A percentile compares a stretch with the other conserved stretches of the same genome.
Evolutionary conservation across 2,797 vertebrate genomes (phyloP).

Genomic region (Garrulus glandarius): DNA sequence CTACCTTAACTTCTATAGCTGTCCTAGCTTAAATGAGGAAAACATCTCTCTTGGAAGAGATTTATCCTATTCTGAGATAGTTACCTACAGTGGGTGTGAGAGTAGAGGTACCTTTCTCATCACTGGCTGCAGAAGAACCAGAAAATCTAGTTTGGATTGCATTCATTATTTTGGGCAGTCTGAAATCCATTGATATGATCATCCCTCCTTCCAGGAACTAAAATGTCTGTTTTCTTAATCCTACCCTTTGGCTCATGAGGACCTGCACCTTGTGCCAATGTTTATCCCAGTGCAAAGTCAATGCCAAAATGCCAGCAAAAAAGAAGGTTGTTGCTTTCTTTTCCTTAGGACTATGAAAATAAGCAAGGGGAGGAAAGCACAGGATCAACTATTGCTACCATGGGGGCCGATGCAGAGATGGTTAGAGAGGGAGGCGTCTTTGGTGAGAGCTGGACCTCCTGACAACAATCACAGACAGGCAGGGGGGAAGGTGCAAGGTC

Average conservation of each 20-base stretch:
- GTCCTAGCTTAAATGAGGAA: background rate
- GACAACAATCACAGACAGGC: background rate
- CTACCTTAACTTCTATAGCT: background rate
- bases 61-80: background rate
- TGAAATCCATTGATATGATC: background rate
- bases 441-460: background rate
- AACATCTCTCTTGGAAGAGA: background rate
- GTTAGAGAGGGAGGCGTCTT: background rate
- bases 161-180: background rate
- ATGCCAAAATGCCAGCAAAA: background rate
- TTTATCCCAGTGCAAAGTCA: background rate
- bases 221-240: background rate
- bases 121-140: background rate
- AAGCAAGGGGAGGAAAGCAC: background rate
- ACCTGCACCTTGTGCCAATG: background rate
- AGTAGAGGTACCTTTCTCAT: background rate
- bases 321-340: background rate
- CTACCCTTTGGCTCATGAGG: background rate
- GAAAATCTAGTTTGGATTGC: background rate
- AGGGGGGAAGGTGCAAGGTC: conserved; percentile 55
- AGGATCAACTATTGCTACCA: background rate
- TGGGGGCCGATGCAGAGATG: background rate
- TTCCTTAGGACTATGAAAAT: background rate
- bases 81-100: background rate
- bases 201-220: background rate